Conservation (phyloP, 2,888 invertebrate genomes). For the Notodromas monacha region DNA sequence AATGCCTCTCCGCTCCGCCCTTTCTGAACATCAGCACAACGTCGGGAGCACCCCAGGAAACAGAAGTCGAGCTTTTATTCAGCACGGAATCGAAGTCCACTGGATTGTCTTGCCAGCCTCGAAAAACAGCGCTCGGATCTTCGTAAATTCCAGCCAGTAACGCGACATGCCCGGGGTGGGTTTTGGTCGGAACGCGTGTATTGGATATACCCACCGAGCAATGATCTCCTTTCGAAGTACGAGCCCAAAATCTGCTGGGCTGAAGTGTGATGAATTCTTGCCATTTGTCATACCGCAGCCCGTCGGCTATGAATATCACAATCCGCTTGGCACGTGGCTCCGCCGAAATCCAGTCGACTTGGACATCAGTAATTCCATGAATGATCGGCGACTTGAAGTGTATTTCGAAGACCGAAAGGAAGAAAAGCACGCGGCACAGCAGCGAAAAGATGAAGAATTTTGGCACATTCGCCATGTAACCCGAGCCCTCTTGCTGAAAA, state of each 20-base stretch:
- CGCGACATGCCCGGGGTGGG: conserved; percentile 86
- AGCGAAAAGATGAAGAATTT: no score
- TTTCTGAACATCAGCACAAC: conserved; percentile 64
- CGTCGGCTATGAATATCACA: conserved; percentile 66
- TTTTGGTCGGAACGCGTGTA: conserved; percentile 88
- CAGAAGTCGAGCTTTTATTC: conserved; percentile 47
- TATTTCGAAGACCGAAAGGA: conserved; percentile 60
- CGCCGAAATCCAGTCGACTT: conserved; percentile 12
- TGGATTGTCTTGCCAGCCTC: conserved; percentile 85
- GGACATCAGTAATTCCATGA: conserved; percentile 24
- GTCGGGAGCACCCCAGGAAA: conserved; percentile 87
- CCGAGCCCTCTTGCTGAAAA: no score
- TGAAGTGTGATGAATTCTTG: conserved; percentile 19
- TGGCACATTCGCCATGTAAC: no score
- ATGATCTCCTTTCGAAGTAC: no score
- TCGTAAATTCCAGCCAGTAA: conserved; percentile 83
- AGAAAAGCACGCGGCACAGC: conserved; percentile 37
- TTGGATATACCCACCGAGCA: no score
- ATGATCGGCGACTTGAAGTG: conserved; percentile 70
- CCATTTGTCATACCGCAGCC: conserved; percentile 55
- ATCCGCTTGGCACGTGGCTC: conserved; percentile 32
- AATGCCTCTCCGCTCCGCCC: conserved; percentile 17
- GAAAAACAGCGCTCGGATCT: conserved; percentile 80
- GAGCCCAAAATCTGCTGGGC: no score
- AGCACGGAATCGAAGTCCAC: conserved; percentile 89